phyloP scores from a whole-genome alignment of 1,140 invertebrate genomes.

The Lethrus apterus region DNA sequence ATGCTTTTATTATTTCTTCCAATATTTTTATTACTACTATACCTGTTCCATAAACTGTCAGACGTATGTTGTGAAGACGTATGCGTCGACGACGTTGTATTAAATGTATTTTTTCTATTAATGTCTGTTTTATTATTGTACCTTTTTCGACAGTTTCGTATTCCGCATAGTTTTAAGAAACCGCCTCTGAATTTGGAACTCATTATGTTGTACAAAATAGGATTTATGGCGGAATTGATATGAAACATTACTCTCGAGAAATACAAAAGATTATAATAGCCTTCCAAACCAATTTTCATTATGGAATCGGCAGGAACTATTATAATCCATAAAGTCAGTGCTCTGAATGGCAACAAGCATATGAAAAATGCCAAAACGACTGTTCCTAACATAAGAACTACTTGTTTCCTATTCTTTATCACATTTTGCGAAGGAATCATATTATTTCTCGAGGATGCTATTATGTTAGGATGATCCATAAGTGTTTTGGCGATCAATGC shows the following conservation, averaged over 20 bases:
- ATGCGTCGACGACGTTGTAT: slow-evolving; percentile 35
- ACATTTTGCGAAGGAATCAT: slow-evolving; percentile 41
- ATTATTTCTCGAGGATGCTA: slow-evolving; percentile 50
- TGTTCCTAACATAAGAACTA: slow-evolving; percentile 82
- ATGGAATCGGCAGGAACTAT: slow-evolving; percentile 57
- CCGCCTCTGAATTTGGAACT: slow-evolving; percentile 86
- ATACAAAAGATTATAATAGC: slow-evolving; percentile 78
- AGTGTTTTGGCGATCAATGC: slow-evolving; percentile 75
- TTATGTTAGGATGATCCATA: slow-evolving; percentile 65
- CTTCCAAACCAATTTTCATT: slow-evolving; percentile 60
- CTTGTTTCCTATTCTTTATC: slow-evolving; percentile 61
- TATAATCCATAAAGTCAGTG: slow-evolving; percentile 79
- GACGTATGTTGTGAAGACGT: slow-evolving; percentile 37
- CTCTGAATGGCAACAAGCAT: slow-evolving; percentile 78
- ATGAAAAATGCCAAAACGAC: slow-evolving; percentile 88
- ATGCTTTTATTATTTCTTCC: slow-evolving; percentile 26
- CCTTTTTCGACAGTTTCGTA: slow-evolving; percentile 27
- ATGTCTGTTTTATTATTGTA: slow-evolving; percentile 30
- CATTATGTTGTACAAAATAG: slow-evolving; percentile 84
- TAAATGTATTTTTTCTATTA: slow-evolving; percentile 35
- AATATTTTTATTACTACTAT: slow-evolving; percentile 27
- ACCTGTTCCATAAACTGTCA: slow-evolving; percentile 31
- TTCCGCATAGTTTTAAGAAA: slow-evolving; percentile 56
- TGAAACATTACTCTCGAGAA: slow-evolving; percentile 82
- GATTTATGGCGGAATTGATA: slow-evolving; percentile 84